Conservation (phyloP, 2,113 vertebrate species). For the Perca flavescens region DNA sequence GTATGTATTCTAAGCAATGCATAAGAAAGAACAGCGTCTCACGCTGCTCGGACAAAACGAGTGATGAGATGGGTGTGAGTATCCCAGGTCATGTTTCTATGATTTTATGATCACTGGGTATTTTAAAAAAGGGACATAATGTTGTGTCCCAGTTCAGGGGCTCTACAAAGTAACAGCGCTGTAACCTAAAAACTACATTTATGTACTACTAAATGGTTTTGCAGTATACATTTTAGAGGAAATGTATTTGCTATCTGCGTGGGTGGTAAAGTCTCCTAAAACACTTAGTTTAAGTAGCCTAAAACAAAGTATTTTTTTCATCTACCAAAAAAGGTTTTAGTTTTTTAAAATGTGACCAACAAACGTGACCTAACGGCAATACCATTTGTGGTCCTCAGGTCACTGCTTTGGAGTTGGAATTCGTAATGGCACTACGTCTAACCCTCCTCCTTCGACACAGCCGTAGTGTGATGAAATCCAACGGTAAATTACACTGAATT, state of each 20-base stretch:
- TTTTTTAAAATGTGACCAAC: background rate
- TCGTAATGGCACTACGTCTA: slow-evolving; percentile 12
- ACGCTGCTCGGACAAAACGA: background rate
- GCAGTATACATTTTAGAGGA: background rate
- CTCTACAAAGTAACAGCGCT: background rate
- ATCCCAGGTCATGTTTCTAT: background rate
- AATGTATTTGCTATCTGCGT: background rate
- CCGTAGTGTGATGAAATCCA: slow-evolving; percentile 48
- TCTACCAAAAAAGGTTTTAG: background rate
- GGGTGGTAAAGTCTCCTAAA: too few relatives aligned
- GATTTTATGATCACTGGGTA: too few relatives aligned
- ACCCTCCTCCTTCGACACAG: background rate
- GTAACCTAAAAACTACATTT: background rate
- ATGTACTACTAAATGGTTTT: background rate
- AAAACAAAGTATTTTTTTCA: background rate
- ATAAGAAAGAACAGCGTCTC: background rate
- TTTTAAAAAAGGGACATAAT: background rate
- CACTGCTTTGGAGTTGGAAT: background rate
- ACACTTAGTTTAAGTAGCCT: background rate
- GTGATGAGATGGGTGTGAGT: background rate
- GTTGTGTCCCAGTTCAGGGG: background rate
- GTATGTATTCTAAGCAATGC: background rate
- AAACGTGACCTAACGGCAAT: background rate
- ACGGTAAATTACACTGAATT: slow-evolving; percentile 29
- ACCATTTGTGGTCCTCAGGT: background rate